Conservation (phyloP, 1,140 invertebrate species). For the Lordiphosa collinella region DNA sequence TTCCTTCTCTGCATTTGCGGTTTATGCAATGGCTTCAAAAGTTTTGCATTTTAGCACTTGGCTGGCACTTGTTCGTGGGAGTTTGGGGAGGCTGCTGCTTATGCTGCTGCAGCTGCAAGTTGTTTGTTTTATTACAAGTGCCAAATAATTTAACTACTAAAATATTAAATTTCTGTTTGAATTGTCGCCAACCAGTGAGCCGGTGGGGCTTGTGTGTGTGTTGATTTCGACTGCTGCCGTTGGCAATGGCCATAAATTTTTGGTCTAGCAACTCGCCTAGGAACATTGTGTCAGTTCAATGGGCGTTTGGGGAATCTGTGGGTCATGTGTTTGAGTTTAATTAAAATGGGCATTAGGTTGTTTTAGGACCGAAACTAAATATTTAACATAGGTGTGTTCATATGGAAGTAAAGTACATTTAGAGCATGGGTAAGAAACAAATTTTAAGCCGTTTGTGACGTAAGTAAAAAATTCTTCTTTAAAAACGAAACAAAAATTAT, state of each 20-base stretch:
- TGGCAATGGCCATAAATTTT: constrained; percentile 55
- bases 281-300: constrained; percentile 54
- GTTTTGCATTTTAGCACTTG: constrained; percentile 71
- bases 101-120: constrained; percentile 40
- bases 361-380: constrained; percentile 2
- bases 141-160: constrained; percentile 76
- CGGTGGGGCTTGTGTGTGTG: not conserved
- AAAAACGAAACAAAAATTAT: no score
- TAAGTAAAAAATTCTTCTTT: no score
- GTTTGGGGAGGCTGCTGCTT: constrained; percentile 7
- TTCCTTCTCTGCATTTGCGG: constrained; percentile 41
- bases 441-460: no score
- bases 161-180: constrained; percentile 76
- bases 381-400: not conserved
- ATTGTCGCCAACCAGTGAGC: constrained; percentile 43
- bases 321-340: constrained; percentile 69
- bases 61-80: constrained; percentile 46
- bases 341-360: constrained; percentile 65
- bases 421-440: no score
- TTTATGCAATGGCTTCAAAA: constrained; percentile 45
- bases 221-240: constrained; percentile 14
- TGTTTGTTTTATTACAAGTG: constrained; percentile 77
- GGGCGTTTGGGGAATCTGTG: constrained; percentile 67
- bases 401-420: not conserved
- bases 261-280: constrained; percentile 22